These are phyloP conservation scores for Alloplasta piceator DNA, from an alignment of 2,888 invertebrate genomes.

Conservation along the genomic window DNA sequence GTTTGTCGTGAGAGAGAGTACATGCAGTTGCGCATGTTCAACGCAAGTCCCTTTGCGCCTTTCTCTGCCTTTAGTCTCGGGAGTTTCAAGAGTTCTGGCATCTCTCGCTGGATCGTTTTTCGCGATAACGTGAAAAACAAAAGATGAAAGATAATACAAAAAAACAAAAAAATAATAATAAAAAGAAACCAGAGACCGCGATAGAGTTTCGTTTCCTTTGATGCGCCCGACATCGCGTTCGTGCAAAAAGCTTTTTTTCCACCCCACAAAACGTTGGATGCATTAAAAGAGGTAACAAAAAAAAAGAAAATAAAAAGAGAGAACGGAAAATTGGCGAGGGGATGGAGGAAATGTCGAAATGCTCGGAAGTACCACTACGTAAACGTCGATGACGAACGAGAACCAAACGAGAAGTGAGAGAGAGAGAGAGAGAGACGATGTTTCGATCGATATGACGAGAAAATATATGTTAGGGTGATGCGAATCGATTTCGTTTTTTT, in stretches of 20 bases:
- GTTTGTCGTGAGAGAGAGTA: neutral
- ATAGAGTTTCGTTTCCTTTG: conserved; percentile 37
- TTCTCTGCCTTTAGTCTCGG: neutral
- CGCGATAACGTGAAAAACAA: conserved; percentile 57
- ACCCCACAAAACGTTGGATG: conserved; percentile 26
- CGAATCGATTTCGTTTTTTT: neutral
- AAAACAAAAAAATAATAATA: neutral
- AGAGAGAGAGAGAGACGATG: neutral
- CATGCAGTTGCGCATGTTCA: conserved; percentile 4
- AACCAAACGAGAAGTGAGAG: neutral
- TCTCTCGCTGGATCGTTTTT: conserved; percentile 36
- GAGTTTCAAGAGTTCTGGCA: conserved; percentile 28
- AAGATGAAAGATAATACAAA: conserved; percentile 56
- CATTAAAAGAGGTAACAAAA: conserved; percentile 48
- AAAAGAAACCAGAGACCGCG: conserved; percentile 33
- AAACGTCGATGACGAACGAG: too few species aligned
- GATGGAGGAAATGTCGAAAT: conserved; percentile 18
- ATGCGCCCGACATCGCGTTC: neutral
- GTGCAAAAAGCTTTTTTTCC: conserved; percentile 3
- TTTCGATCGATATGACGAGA: neutral
- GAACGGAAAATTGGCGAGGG: neutral
- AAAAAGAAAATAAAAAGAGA: conserved; percentile 10
- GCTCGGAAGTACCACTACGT: neutral
- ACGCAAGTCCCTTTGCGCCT: conserved; percentile 32
- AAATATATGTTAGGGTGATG: neutral